phyloP scores from a whole-genome alignment of 2,888 invertebrate genomes.

The Cephus sareptanus region DNA sequence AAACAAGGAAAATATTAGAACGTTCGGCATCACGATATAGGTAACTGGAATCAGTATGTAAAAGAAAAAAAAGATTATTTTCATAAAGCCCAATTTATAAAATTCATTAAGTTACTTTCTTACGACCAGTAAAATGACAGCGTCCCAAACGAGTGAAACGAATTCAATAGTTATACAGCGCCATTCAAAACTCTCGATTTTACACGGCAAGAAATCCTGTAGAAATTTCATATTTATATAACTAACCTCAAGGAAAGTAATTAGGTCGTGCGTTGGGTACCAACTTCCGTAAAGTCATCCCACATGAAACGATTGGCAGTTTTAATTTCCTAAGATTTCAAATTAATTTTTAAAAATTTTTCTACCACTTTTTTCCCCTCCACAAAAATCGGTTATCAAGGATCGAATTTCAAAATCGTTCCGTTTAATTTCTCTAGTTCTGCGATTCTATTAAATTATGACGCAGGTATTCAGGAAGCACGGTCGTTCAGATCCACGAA shows the following conservation, averaged over 20 bases:
- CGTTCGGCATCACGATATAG: background rate
- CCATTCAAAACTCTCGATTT: background rate
- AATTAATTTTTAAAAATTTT: background rate
- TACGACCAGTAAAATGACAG: background rate
- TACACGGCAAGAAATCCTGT: background rate
- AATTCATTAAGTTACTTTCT: background rate
- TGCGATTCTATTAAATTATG: background rate
- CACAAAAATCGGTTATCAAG: background rate
- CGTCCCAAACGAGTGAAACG: background rate
- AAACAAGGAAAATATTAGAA: background rate
- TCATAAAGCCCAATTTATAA: background rate
- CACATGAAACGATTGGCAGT: background rate
- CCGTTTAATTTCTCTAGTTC: background rate
- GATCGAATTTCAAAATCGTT: background rate
- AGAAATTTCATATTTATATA: background rate
- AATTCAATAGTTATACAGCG: background rate
- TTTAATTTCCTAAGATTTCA: background rate
- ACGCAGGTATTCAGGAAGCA: background rate
- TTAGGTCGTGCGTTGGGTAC: background rate
- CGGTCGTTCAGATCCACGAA: background rate
- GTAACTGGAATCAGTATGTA: background rate
- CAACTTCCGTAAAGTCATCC: background rate
- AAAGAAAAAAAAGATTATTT: background rate
- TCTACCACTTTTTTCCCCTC: background rate
- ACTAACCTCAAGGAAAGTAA: background rate